These are phyloP conservation scores for Chelonoidis abingdonii DNA, from an alignment of 2,113 vertebrate species.

Conservation along the genomic window DNA sequence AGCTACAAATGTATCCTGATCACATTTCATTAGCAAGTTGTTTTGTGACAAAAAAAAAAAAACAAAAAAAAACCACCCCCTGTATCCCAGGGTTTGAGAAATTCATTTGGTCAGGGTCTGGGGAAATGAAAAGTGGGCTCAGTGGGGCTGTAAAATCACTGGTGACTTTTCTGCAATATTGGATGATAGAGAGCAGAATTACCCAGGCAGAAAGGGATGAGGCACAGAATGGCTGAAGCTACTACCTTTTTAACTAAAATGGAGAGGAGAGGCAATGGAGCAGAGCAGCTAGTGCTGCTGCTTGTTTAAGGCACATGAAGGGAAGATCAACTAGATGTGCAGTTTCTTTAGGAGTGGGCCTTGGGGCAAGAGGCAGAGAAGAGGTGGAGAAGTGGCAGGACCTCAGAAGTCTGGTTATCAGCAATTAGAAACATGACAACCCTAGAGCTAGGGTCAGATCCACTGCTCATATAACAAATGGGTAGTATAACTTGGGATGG, in stretches of 20 bases:
- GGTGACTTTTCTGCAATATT: background rate
- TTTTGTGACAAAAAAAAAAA: background rate
- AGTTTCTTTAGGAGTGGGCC: background rate
- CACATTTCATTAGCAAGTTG: background rate
- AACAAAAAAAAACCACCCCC: background rate
- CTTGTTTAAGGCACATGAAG: constrained; percentile 5
- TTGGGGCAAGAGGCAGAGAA: background rate
- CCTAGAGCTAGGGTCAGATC: background rate
- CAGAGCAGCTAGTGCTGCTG: background rate
- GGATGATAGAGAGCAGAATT: background rate
- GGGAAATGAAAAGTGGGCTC: background rate
- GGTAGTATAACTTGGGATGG: background rate
- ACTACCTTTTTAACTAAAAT: background rate
- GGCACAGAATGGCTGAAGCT: background rate
- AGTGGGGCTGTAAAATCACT: background rate
- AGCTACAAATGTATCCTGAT: background rate
- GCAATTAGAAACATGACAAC: too few species aligned
- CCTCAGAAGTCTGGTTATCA: too few species aligned
- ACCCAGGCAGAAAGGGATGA: background rate
- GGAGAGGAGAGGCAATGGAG: background rate
- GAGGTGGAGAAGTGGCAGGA: background rate
- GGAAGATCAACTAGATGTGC: background rate
- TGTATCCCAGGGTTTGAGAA: background rate
- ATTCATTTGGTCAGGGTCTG: background rate
- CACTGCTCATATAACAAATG: constrained; percentile 24